Conservation (phyloP, 2,113 vertebrate species). For the Delphinus delphis region DNA sequence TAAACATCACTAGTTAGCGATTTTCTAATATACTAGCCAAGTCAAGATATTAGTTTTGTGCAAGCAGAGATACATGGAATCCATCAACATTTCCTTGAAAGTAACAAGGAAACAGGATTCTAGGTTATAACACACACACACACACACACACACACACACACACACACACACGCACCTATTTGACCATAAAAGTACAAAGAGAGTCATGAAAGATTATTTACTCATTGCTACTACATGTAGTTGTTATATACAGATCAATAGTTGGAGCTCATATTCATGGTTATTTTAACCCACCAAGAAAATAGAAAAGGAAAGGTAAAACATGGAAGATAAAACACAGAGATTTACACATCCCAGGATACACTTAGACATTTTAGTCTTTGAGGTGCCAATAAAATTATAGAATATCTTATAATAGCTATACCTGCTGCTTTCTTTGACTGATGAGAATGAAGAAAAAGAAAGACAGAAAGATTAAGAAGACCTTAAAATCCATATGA, state of each 20-base stretch:
- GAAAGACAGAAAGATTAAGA: slow-evolving; percentile 66
- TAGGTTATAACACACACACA: neutral
- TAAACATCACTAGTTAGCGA: neutral
- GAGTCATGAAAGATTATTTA: neutral
- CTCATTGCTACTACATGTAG: neutral
- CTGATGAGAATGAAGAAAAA: slow-evolving; percentile 67
- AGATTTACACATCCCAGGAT: slow-evolving; percentile 11
- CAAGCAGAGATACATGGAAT: neutral
- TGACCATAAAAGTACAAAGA: neutral
- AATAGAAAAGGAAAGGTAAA: neutral
- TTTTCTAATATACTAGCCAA: neutral
- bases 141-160: neutral
- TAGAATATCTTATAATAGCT: slow-evolving; percentile 2
- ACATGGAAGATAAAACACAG: neutral
- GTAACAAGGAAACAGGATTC: neutral
- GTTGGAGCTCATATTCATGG: neutral
- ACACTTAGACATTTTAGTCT: neutral
- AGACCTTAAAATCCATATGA: slow-evolving; percentile 53
- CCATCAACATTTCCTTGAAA: neutral
- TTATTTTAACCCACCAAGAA: neutral
- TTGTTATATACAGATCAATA: neutral
- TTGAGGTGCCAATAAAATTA: slow-evolving; percentile 44
- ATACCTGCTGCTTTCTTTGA: slow-evolving; percentile 53
- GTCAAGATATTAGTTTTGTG: neutral
- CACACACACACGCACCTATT: neutral